Evolutionary conservation across 2,797 vertebrate species (phyloP).

Genomic region (Miichthys miiuy): DNA sequence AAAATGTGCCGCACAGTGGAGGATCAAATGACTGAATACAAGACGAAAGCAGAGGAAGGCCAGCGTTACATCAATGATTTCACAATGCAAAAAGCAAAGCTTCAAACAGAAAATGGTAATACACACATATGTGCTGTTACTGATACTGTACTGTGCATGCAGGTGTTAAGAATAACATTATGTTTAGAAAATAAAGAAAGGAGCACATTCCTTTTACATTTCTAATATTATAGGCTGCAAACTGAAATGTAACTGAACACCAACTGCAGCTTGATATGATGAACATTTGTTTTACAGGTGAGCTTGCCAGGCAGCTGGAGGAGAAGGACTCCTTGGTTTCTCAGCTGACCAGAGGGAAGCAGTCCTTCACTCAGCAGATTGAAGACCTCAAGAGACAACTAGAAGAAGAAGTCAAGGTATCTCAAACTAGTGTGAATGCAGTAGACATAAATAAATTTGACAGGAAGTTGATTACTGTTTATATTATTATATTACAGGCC

Average conservation of each 20-base stretch:
- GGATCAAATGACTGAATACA: slow-evolving; percentile 89
- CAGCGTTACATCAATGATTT: slow-evolving; percentile 88
- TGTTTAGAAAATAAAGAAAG: background rate
- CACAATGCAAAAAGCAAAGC: slow-evolving; percentile 89
- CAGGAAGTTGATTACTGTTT: background rate
- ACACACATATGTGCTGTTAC: no score
- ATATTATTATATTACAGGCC: slow-evolving; percentile 64
- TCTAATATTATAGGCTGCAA: background rate
- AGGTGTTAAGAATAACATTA: background rate
- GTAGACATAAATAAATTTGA: background rate
- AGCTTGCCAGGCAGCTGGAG: slow-evolving; percentile 87
- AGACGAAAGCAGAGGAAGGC: slow-evolving; percentile 87
- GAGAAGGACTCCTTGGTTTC: slow-evolving; percentile 89
- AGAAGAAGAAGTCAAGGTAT: slow-evolving; percentile 91
- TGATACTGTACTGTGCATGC: background rate
- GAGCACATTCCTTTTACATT: no score
- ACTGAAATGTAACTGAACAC: background rate
- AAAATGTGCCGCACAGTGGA: slow-evolving; percentile 91
- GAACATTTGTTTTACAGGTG: slow-evolving; percentile 75
- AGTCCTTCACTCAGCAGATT: slow-evolving; percentile 88
- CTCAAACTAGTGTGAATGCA: background rate
- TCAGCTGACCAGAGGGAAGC: slow-evolving; percentile 90
- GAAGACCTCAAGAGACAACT: slow-evolving; percentile 92
- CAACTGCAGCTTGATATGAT: background rate
- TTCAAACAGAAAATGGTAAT: slow-evolving; percentile 91